These are phyloP conservation scores for Drosophila repletoides DNA, from an alignment of 1,140 invertebrate species.

Conservation along the genomic window DNA sequence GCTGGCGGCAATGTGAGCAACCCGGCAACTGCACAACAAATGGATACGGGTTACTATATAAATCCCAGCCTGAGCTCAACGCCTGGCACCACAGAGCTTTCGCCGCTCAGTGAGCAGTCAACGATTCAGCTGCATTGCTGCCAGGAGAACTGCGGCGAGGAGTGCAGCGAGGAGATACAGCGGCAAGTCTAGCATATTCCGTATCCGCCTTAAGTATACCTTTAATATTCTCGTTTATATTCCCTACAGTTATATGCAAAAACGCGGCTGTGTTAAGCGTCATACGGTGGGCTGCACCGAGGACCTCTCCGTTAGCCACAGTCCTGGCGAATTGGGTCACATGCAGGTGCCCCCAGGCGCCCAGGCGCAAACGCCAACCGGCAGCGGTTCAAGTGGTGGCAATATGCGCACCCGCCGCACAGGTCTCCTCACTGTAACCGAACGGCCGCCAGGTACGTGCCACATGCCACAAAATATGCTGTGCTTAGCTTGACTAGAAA, in stretches of 20 bases:
- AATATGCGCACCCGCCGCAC: constrained; percentile 88
- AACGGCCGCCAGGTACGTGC: constrained; percentile 90
- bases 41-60: constrained; percentile 64
- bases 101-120: constrained; percentile 54
- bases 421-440: constrained; percentile 92
- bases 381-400: constrained; percentile 59
- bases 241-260: constrained; percentile 87
- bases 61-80: constrained; percentile 45
- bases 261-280: constrained; percentile 86
- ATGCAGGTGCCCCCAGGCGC: constrained; percentile 52
- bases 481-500: too few relatives aligned
- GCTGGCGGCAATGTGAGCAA: constrained; percentile 32
- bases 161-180: constrained; percentile 80
- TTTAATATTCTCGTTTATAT: not conserved
- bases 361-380: constrained; percentile 49
- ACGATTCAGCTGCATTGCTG: constrained; percentile 43
- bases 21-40: constrained; percentile 25
- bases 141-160: constrained; percentile 54
- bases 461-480: too few relatives aligned
- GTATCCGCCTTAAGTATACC: not conserved
- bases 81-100: constrained; percentile 43
- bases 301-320: constrained; percentile 77
- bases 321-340: constrained; percentile 82
- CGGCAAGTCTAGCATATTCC: constrained; percentile 40
- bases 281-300: constrained; percentile 84